phyloP scores from a whole-genome alignment of 2,797 vertebrate species.

The Sphenodon punctatus region DNA sequence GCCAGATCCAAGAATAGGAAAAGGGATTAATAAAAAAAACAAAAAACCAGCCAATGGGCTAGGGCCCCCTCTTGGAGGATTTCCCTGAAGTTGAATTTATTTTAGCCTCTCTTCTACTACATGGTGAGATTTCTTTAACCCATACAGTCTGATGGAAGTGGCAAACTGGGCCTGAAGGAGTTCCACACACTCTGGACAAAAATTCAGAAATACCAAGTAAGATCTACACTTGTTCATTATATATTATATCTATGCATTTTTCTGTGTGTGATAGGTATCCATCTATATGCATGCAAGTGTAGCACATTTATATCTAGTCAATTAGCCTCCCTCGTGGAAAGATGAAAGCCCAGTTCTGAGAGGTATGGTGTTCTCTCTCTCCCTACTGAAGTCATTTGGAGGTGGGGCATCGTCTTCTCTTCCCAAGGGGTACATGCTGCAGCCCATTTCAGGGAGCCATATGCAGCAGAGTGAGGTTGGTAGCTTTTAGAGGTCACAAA shows the following conservation, averaged over 20 bases:
- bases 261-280: too few species aligned
- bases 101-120: background rate
- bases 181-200: constrained; percentile 89
- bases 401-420: background rate
- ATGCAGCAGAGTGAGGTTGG: background rate
- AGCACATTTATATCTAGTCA: too few species aligned
- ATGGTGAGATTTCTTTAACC: constrained; percentile 64
- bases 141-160: constrained; percentile 81
- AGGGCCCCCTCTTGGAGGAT: too few species aligned
- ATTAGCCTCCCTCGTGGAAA: too few species aligned
- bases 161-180: constrained; percentile 87
- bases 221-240: background rate
- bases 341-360: background rate
- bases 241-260: too few species aligned
- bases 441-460: too few species aligned
- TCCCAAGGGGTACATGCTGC: background rate
- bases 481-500: background rate
- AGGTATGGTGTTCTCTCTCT: background rate
- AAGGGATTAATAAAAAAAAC: too few species aligned
- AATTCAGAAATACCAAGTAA: constrained; percentile 86
- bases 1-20: too few species aligned
- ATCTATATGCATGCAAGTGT: too few species aligned
- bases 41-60: too few species aligned
- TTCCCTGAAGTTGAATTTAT: too few species aligned
- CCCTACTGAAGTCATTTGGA: background rate